A percentile compares a stretch with the other conserved stretches of the same genome.
Conservation (phyloP, 1,140 invertebrate genomes). For the Riptortus pedestris region DNA sequence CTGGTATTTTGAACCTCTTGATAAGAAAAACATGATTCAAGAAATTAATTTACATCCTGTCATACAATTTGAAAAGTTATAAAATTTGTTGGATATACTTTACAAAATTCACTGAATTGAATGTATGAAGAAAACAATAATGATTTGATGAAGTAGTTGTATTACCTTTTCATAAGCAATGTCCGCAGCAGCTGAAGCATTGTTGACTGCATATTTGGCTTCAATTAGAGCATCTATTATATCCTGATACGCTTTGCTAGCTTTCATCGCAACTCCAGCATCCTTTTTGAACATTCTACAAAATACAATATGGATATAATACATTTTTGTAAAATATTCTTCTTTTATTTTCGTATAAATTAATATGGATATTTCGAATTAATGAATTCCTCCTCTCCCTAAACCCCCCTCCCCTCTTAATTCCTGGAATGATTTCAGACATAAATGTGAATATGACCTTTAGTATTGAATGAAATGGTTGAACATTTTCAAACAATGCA, state of each 20-base stretch:
- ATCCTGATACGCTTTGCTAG: conserved; percentile 69
- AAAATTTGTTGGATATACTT: no score
- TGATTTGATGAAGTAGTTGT: not conserved
- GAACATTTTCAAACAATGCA: no score
- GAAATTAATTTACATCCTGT: no score
- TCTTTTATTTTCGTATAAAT: conserved; percentile 28
- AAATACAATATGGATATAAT: conserved; percentile 5
- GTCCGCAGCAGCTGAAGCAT: conserved; percentile 51
- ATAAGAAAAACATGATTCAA: no score
- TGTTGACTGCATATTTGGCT: conserved; percentile 51
- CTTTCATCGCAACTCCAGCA: conserved; percentile 57
- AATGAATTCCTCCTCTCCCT: conserved; percentile 21
- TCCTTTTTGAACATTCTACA: conserved; percentile 34
- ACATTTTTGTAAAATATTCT: conserved; percentile 18
- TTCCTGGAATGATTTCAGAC: not conserved
- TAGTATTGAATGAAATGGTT: no score
- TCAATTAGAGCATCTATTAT: conserved; percentile 56
- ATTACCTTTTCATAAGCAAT: conserved; percentile 41
- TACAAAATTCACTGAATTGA: not conserved
- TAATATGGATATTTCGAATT: conserved; percentile 19
- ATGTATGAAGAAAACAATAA: not conserved
- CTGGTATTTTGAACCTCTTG: no score
- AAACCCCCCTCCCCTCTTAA: no score
- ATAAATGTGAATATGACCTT: not conserved
- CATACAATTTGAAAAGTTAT: no score